Evolutionary conservation across 2,888 invertebrate species (phyloP).

Genomic region (Chrysolina haemoptera): DNA sequence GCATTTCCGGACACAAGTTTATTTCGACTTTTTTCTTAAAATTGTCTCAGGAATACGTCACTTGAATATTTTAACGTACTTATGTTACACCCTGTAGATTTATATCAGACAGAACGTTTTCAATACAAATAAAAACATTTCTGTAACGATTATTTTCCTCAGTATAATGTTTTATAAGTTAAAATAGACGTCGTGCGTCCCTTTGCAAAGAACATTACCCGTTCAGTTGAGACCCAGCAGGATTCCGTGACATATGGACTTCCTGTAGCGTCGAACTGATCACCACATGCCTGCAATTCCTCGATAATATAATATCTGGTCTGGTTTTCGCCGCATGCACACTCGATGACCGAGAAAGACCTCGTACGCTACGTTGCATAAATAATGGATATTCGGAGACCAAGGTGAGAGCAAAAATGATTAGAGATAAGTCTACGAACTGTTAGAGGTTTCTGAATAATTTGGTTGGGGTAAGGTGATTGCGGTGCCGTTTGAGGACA

Average conservation of each 20-base stretch:
- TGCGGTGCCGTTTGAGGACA: slow-evolving; percentile 8
- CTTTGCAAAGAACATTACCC: not conserved
- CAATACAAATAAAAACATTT: not conserved
- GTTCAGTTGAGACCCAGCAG: not conserved
- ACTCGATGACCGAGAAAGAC: slow-evolving; percentile 2
- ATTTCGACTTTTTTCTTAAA: too few relatives aligned
- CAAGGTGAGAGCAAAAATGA: slow-evolving; percentile 15
- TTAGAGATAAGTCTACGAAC: not conserved
- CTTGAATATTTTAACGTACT: too few relatives aligned
- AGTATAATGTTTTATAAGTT: too few relatives aligned
- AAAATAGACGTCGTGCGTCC: not conserved
- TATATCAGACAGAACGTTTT: too few relatives aligned
- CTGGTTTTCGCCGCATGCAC: not conserved
- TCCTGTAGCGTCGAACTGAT: slow-evolving; percentile 6
- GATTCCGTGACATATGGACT: not conserved
- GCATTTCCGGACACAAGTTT: too few relatives aligned
- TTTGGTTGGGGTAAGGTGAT: slow-evolving; percentile 1
- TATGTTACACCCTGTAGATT: too few relatives aligned
- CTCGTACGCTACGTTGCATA: not conserved
- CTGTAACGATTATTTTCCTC: too few relatives aligned
- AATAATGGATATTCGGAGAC: not conserved
- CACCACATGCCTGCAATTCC: not conserved
- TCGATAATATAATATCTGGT: slow-evolving; percentile 2
- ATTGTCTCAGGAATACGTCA: too few relatives aligned
- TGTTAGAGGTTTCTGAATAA: not conserved